These are phyloP conservation scores for Ailurus styani DNA, from an alignment of 2,113 vertebrate species.

Conservation along the genomic window DNA sequence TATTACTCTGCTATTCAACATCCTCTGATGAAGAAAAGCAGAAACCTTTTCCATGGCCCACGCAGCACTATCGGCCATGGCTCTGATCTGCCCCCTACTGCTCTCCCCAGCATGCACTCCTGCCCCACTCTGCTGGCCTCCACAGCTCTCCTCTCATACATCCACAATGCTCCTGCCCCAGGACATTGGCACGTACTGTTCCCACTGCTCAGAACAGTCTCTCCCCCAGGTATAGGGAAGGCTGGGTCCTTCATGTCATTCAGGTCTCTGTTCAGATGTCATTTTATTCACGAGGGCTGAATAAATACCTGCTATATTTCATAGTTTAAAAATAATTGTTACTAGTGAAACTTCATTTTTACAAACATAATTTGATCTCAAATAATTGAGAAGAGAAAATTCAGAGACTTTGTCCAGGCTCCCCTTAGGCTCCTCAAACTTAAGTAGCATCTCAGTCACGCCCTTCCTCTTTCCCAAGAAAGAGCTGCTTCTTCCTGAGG, in stretches of 20 bases:
- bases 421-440: background rate
- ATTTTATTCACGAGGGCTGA: background rate
- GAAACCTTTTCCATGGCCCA: background rate
- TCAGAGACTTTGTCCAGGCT: background rate
- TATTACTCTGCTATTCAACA: background rate
- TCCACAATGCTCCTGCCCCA: background rate
- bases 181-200: background rate
- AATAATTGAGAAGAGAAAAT: constrained; percentile 34
- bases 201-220: background rate
- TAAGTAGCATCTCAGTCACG: background rate
- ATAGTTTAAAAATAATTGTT: constrained; percentile 45
- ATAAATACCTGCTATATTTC: constrained; percentile 6
- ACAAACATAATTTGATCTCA: constrained; percentile 9
- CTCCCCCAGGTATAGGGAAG: background rate
- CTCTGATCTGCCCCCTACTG: no score
- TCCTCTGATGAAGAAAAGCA: background rate
- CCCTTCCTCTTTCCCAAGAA: background rate
- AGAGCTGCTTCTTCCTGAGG: background rate
- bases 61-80: background rate
- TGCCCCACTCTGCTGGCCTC: background rate
- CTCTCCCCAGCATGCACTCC: background rate
- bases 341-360: constrained; percentile 44
- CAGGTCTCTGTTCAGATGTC: background rate
- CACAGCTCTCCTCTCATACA: fast-evolving
- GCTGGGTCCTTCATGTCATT: background rate